phyloP scores from a whole-genome alignment of 2,888 invertebrate genomes.

The Anagyrus pseudococci region DNA sequence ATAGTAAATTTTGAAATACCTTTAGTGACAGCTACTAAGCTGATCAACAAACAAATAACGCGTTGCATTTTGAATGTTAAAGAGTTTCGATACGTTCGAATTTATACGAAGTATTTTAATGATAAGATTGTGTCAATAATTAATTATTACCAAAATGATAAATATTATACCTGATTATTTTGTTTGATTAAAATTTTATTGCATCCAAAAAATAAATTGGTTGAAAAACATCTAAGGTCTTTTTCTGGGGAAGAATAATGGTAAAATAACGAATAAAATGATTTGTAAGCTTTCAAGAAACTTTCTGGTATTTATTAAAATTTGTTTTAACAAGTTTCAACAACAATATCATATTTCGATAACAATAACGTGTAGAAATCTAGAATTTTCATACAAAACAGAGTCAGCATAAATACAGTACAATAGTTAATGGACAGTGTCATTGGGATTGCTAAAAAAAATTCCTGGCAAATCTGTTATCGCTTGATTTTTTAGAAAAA shows the following conservation, averaged over 20 bases:
- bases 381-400: constrained; percentile 41
- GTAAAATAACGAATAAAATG: background rate
- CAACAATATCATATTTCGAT: constrained; percentile 26
- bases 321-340: constrained; percentile 35
- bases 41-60: too few species aligned
- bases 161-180: too few species aligned
- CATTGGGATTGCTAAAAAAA: constrained; percentile 3
- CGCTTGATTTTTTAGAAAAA: constrained; percentile 19
- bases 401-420: constrained; percentile 23
- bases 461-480: constrained; percentile 10
- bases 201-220: too few species aligned
- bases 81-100: too few species aligned
- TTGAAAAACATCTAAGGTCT: too few species aligned
- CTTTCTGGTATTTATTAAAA: constrained; percentile 35
- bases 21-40: too few species aligned
- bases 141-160: too few species aligned
- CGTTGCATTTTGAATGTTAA: too few species aligned
- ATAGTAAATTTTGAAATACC: too few species aligned
- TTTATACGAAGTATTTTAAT: too few species aligned
- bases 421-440: constrained; percentile 11
- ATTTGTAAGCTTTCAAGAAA: constrained; percentile 32
- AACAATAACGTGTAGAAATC: constrained; percentile 38
- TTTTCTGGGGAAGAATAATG: background rate
- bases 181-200: too few species aligned
- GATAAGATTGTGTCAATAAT: too few species aligned